Conservation (phyloP, 2,797 vertebrate species). For the Artibeus lituratus region DNA sequence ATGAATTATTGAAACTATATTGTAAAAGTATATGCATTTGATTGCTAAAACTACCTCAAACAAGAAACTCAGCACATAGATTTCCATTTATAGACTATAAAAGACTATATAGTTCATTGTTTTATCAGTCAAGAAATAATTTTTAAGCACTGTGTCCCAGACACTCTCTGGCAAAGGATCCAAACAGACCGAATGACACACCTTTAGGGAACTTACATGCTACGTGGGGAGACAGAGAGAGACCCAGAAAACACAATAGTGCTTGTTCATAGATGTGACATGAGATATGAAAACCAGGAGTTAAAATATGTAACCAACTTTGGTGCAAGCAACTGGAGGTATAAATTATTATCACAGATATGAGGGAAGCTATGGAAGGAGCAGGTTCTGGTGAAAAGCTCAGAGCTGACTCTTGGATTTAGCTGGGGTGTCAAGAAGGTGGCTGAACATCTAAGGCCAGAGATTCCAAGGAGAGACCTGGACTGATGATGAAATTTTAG, state of each 20-base stretch:
- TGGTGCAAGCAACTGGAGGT: neutral
- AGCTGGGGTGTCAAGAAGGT: neutral
- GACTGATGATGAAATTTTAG: neutral
- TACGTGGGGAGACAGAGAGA: neutral
- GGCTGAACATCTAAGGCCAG: neutral
- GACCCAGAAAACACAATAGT: neutral
- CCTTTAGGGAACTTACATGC: neutral
- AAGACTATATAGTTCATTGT: neutral
- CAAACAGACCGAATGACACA: neutral
- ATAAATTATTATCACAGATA: neutral
- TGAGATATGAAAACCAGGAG: neutral
- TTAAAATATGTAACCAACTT: neutral
- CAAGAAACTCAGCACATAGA: neutral
- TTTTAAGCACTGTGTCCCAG: neutral
- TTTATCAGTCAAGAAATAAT: constrained; percentile 3
- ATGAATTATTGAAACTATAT: neutral
- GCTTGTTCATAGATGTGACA: neutral
- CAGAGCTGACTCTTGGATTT: neutral
- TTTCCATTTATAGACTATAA: constrained; percentile 6
- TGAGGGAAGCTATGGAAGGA: neutral
- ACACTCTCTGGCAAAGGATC: neutral
- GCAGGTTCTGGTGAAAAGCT: neutral
- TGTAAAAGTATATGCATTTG: constrained; percentile 19
- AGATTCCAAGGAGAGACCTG: neutral
- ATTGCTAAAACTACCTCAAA: constrained; percentile 1